Base-by-base conservation (phyloP, 2,888 invertebrate genomes). In the Allophyes oxyacanthae region DNA sequence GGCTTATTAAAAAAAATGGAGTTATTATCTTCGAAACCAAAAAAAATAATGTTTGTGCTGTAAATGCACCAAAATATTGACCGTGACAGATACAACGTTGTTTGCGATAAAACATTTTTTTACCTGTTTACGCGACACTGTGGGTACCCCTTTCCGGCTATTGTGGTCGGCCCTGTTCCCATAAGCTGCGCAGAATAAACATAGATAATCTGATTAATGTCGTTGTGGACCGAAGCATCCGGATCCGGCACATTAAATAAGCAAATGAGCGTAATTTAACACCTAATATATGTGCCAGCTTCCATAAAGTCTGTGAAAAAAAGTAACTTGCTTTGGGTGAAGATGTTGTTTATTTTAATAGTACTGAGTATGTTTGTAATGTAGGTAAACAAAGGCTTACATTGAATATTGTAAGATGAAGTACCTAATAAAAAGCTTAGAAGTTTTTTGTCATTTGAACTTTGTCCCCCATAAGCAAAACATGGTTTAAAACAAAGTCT, bases 241-340 rank as follows among this genome's bases (percentile, higher is more conserved):
- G 75, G 46, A 65, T 66, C 65, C 56, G 67, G 51, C 41, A 64
- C 62, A 63, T 62, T 45, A 64, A 64, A 69, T 7, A 8, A 50
- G 15, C 37, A 51, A 59, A 69, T 63, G 9, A 36, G 33, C 15
- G 30, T 54, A 34, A 57, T 72, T 68, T 48, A 52, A 63, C 53
- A 30, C 46, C 26, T 60, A 61, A 65, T 57, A 69, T 54, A 40
- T 43, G 15, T 45, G 26, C 14, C 15, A 52, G 13, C 36, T 8
- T 33, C 33, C 26, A 54, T 51, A 42, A 20, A 37, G 30, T 56
- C 48, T 52, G 44, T 50, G n/a, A 33, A 52, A 34, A 45, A 28
- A 0, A 34, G 0, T 25, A 15, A 42, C 11, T 14, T 42, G 9
- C 11, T 55, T 46, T 38, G 20, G 13, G 33, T 10, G n/a, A 0